Evolutionary conservation across 2,113 vertebrate genomes (phyloP), one percentile per base, ranked within the genome.

Genomic region (Trinectes maculatus): DNA sequence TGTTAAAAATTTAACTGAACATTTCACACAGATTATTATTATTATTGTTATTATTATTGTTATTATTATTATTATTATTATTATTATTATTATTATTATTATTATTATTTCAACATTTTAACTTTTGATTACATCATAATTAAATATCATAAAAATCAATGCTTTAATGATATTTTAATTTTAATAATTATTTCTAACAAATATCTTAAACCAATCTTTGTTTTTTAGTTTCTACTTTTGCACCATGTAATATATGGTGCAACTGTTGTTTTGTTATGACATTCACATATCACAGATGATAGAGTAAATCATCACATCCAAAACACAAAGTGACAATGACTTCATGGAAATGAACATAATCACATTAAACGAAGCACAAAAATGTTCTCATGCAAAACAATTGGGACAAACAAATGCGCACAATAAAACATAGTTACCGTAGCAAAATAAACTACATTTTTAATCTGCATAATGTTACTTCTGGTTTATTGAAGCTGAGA

Each of bases 381-480:
- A 5, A 39, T n/a, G 13, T 2, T 16, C n/a, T 9, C 3, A 24
- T 31, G 25, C 54, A 62, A 49, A 48, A 21, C 5, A 43, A 36
- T n/a, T n/a, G n/a, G n/a, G n/a, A n/a, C n/a, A 49, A 48, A 21
- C 5, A 43, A 36, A 66, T 36, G 57, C 49, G 18, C 12, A 40
- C 12, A 71, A 65, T 51, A 72, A 69, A 72, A 66, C 40, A 31
- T 29, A 60, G 29, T 59, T 37, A 66, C 46, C 7, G 10, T 15
- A 44, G 44, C 25, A 26, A 40, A 76, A 73, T 56, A 67, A 64
- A 76, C 43, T 29, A 3, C 6, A 34, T 60, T 62, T 82, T n/a
- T 75, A 80, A 70, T 81, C 42, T 81, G 65, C 66, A 43, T 82
- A 43, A 61, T 68, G 63, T 47, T 77, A 53, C 46, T 67, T 46